phyloP scores from a whole-genome alignment of 2,797 vertebrate species.

The Acipenser oxyrinchus region DNA sequence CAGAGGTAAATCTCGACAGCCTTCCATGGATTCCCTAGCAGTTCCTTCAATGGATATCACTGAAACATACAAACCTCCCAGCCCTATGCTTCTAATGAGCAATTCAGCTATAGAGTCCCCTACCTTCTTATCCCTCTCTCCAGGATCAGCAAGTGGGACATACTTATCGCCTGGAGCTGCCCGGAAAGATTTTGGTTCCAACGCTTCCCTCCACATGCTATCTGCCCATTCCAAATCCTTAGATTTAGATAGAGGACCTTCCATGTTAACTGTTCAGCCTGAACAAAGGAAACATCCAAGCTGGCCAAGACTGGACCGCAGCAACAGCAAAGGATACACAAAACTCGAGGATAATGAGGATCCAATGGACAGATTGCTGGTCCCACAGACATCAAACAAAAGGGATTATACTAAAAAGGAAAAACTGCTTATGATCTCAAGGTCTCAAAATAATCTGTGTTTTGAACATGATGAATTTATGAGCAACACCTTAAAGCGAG shows the following conservation, averaged over 20 bases:
- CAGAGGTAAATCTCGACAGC: constrained; percentile 54
- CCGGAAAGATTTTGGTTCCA: constrained; percentile 85
- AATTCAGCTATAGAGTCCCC: constrained; percentile 65
- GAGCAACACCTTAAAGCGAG: constrained; percentile 82
- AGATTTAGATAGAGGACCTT: constrained; percentile 76
- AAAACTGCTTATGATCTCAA: constrained; percentile 96
- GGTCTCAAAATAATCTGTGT: constrained; percentile 94
- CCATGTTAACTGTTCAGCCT: constrained; percentile 75
- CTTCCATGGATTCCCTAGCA: constrained; percentile 77
- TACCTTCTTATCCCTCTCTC: constrained; percentile 52
- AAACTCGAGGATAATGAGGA: constrained; percentile 93
- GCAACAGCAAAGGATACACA: constrained; percentile 88
- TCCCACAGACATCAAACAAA: constrained; percentile 52
- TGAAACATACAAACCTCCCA: constrained; percentile 66
- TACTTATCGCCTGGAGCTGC: constrained; percentile 83
- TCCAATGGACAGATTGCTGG: constrained; percentile 73
- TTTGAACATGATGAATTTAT: constrained; percentile 91
- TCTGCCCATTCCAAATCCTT: constrained; percentile 91
- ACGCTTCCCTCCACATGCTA: constrained; percentile 83
- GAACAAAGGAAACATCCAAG: constrained; percentile 96
- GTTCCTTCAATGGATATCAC: constrained; percentile 66
- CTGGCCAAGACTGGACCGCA: constrained; percentile 91
- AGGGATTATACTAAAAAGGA: constrained; percentile 92
- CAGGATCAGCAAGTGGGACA: constrained; percentile 59
- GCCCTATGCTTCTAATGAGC: constrained; percentile 59